A percentile compares a stretch with the other conserved stretches of the same genome.
Evolutionary conservation across 1,140 invertebrate genomes (phyloP).

Genomic region (Steinernema feltiae): DNA sequence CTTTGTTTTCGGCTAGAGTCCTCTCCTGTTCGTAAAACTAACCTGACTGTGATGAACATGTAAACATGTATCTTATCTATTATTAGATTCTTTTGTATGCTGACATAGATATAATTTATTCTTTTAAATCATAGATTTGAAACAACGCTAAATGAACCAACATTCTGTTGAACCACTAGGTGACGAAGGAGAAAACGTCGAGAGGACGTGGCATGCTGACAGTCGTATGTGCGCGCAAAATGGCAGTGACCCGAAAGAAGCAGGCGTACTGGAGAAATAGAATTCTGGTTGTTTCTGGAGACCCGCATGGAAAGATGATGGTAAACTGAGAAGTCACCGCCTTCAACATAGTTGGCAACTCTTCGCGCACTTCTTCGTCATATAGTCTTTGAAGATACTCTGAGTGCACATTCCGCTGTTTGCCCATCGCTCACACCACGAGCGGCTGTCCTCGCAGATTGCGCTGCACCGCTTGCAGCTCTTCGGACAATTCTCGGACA

Average conservation of each 20-base stretch:
- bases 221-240: no score
- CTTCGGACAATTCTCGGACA: slow-evolving; percentile 44
- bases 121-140: no score
- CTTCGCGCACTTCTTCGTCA: slow-evolving; percentile 42
- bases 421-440: slow-evolving; percentile 50
- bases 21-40: no score
- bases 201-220: no score
- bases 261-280: background rate
- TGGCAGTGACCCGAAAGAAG: background rate
- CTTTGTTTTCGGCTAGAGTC: background rate
- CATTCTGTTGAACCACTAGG: no score
- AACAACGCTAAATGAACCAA: no score
- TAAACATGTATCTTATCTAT: no score
- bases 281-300: slow-evolving; percentile 11
- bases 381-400: slow-evolving; percentile 45
- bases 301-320: slow-evolving; percentile 16
- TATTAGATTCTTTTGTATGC: no score
- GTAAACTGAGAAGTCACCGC: slow-evolving; percentile 6
- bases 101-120: no score
- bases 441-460: slow-evolving; percentile 36
- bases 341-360: slow-evolving; percentile 43
- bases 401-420: slow-evolving; percentile 43
- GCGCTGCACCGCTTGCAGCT: slow-evolving; percentile 39
- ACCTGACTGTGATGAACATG: no score
- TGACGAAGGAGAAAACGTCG: no score